Percentiles rank a stretch among this genome's conserved stretches.
Evolutionary conservation across 2,113 vertebrate species (phyloP).

Genomic region (Rhynchomys soricoides): DNA sequence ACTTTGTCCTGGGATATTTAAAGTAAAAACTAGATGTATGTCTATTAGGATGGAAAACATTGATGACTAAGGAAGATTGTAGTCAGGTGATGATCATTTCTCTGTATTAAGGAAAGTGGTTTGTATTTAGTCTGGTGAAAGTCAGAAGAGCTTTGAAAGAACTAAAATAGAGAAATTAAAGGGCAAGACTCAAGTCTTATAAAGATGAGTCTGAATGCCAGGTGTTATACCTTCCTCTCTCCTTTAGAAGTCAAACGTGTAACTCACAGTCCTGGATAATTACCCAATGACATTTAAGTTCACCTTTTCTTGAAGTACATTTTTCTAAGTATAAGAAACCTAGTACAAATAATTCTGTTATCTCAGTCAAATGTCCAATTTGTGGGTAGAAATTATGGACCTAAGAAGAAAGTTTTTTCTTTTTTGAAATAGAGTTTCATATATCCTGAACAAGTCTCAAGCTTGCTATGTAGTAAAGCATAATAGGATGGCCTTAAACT

Average conservation of each 20-base stretch:
- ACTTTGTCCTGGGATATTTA: not conserved
- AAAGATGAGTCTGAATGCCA: not conserved
- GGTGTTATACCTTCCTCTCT: not conserved
- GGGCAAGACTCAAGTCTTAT: not conserved
- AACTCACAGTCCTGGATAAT: not conserved
- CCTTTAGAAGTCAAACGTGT: not conserved
- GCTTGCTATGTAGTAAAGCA: not conserved
- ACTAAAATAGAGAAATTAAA: not conserved
- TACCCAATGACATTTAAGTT: not conserved
- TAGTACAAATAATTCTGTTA: not conserved
- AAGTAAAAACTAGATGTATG: not conserved
- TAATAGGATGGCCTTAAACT: not conserved
- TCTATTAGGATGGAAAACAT: not conserved
- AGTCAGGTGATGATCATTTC: not conserved
- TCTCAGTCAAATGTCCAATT: not conserved
- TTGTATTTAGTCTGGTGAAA: not conserved
- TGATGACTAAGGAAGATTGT: not conserved
- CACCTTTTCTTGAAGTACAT: not conserved
- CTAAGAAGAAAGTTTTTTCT: not conserved
- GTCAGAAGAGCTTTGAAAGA: not conserved
- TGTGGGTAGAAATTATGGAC: rapidly evolving
- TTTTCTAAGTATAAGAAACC: constrained; percentile 4
- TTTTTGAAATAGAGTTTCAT: not conserved
- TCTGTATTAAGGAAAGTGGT: not conserved
- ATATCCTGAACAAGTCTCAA: not conserved